Evolutionary conservation across 2,113 vertebrate species (phyloP), one percentile per base, ranked within the genome.

Genomic region (Coryphaenoides rupestris): DNA sequence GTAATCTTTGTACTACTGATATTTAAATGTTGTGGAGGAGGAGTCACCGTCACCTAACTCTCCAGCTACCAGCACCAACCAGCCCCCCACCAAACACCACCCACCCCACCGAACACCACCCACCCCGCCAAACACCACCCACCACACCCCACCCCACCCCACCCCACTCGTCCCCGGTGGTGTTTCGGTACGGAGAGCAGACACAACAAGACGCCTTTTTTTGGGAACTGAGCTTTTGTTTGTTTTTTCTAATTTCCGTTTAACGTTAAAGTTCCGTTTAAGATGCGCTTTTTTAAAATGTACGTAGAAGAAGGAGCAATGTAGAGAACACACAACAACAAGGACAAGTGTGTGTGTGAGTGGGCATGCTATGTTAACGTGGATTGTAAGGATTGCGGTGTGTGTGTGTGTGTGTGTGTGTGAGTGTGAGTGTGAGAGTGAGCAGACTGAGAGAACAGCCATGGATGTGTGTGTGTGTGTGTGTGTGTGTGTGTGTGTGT

Each of bases 1-100:
- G 82, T 78, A 85, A 84, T 90, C 85, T 92, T 88, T 91, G 90
- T 93, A 92, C 94, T 94, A 92, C 95, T 97, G 93, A 95, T 86
- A 87, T 91, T 86, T 91, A 90, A 88, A 61, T 73, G 60, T 26
- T 26, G 63, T 63, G 71, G 75, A 73, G 49, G 65, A 73, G 74
- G 69, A 68, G 15, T 16, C 47, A n/a, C 47, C 15, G 5, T 16
- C 3, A 14, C 47, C 47, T 17, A 17, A 17, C n/a, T 50, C 47
- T n/a, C 47, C 15, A 14, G 2, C 2, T 2, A 16, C 15, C 2
- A 4, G n/a, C n/a, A 17, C 28, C 9, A 17, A 4, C 59, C 62
- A 58, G 65, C 77, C 69, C 5, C 78, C 66, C 49, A 75, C 81
- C 88, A 84, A 84, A 86, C 87, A 86, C 84, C 86, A 89, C 91